Conservation (phyloP, 2,113 vertebrate genomes). For the Cheilinus undulatus region DNA sequence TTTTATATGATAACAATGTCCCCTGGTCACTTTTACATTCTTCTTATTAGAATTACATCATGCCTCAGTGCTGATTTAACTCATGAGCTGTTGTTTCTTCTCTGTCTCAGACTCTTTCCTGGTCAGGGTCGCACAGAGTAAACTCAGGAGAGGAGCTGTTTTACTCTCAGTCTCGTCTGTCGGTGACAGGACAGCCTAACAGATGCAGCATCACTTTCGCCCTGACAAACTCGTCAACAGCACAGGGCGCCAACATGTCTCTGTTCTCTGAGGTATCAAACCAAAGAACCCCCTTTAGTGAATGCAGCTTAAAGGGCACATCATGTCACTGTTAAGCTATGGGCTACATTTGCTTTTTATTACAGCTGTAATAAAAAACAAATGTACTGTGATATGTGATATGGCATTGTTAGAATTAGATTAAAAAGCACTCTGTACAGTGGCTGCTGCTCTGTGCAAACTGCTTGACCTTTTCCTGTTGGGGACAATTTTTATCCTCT, state of each 20-base stretch:
- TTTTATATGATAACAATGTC: background rate
- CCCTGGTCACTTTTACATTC: background rate
- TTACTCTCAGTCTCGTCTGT: slow-evolving; percentile 81
- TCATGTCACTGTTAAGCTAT: background rate
- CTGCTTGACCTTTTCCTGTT: background rate
- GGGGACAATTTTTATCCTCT: background rate
- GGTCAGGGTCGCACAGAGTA: slow-evolving; percentile 86
- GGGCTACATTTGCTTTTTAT: background rate
- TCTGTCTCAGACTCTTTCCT: slow-evolving; percentile 76
- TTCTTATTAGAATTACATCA: too few relatives aligned
- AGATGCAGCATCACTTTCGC: slow-evolving; percentile 79
- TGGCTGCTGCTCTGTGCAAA: background rate
- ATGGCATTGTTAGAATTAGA: background rate
- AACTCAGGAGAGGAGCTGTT: slow-evolving; percentile 83
- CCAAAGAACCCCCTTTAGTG: background rate
- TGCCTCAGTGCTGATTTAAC: background rate
- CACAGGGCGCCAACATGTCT: slow-evolving; percentile 82
- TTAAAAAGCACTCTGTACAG: slow-evolving; percentile 2
- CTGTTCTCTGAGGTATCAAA: slow-evolving; percentile 83
- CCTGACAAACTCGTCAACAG: slow-evolving; percentile 81
- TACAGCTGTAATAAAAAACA: too few relatives aligned
- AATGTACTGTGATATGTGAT: too few relatives aligned
- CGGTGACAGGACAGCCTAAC: slow-evolving; percentile 66
- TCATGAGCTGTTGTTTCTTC: background rate
- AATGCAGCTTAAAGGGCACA: background rate